Percentiles rank a stretch among this genome's conserved stretches.
Evolutionary conservation across 2,113 vertebrate genomes (phyloP).

Genomic region (Acanthochromis polyacanthus): DNA sequence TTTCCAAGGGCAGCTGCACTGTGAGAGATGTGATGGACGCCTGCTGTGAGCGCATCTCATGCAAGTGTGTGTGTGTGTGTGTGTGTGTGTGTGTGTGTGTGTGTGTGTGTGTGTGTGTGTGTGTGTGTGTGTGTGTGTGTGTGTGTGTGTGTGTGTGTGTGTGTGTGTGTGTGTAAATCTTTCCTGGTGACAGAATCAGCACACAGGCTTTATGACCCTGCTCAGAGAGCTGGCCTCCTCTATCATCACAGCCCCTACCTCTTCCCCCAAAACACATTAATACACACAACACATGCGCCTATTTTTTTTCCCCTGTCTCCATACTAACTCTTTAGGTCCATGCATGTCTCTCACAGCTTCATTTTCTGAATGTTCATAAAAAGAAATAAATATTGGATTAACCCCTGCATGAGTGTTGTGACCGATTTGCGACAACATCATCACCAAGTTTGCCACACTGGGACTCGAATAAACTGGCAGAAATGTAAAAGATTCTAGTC

Average conservation of each 20-base stretch:
- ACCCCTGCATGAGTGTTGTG: no score
- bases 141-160: constrained; percentile 27
- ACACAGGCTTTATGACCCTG: constrained; percentile 73
- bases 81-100: constrained; percentile 44
- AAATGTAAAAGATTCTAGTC: no score
- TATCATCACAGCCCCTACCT: constrained; percentile 56
- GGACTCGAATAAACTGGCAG: no score
- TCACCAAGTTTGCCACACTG: no score
- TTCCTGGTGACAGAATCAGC: constrained; percentile 81
- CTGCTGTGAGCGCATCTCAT: constrained; percentile 59
- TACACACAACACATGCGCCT: constrained; percentile 14
- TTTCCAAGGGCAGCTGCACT: constrained; percentile 67
- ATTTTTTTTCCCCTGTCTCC: not conserved
- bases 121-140: constrained; percentile 17
- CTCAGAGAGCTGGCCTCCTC: constrained; percentile 67
- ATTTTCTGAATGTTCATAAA: not conserved
- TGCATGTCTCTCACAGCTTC: not conserved
- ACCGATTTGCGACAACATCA: no score
- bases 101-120: constrained; percentile 52
- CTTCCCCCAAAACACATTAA: constrained; percentile 34
- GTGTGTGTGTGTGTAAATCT: constrained; percentile 70
- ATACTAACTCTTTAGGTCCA: not conserved
- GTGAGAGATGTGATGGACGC: constrained; percentile 66
- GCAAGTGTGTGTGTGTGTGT: constrained; percentile 21
- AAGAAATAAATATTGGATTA: no score